These are phyloP conservation scores for Myrmecophaga tridactyla DNA, from an alignment of 2,113 vertebrate genomes.

Conservation along the genomic window DNA sequence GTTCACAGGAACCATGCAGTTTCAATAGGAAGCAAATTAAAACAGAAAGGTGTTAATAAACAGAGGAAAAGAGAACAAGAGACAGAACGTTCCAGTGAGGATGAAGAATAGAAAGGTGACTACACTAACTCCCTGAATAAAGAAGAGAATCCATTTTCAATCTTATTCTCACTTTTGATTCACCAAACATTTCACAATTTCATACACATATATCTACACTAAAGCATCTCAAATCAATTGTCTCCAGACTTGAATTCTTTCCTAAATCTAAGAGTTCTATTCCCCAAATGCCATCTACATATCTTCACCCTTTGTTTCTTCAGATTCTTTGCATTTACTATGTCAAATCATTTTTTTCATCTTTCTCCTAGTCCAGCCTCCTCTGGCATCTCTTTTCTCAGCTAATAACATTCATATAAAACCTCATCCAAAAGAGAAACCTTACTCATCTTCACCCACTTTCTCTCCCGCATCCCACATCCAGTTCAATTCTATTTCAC, in stretches of 20 bases:
- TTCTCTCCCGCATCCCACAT: background rate
- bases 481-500: background rate
- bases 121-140: background rate
- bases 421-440: background rate
- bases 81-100: background rate
- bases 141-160: constrained; percentile 1
- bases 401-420: background rate
- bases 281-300: background rate
- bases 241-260: constrained; percentile 9
- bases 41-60: constrained; percentile 28
- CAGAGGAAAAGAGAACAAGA: background rate
- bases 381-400: background rate
- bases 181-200: background rate
- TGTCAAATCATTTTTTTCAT: background rate
- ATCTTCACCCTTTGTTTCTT: background rate
- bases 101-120: background rate
- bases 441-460: background rate
- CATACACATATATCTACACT: background rate
- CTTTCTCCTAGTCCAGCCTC: background rate
- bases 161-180: background rate
- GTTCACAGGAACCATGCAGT: background rate
- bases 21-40: constrained; percentile 11
- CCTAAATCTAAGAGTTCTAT: background rate
- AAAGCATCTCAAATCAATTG: background rate
- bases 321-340: background rate